Evolutionary conservation across 2,113 vertebrate genomes (phyloP).

Genomic region (Chloroceryle aenea): DNA sequence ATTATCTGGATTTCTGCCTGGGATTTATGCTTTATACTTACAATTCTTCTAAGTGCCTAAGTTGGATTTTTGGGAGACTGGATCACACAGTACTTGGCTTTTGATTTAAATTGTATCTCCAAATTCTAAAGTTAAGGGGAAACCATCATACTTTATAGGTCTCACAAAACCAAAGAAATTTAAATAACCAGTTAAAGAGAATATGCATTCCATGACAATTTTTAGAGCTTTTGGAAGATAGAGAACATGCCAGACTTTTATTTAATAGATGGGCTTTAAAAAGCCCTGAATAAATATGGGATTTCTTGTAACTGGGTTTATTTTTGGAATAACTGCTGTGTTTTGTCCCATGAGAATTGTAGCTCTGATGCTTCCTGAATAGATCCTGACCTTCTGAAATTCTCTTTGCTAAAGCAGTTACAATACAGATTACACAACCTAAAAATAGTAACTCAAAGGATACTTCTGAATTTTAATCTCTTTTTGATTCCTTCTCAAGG

Average conservation of each 20-base stretch:
- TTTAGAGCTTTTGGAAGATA: not conserved
- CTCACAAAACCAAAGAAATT: not conserved
- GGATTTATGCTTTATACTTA: not conserved
- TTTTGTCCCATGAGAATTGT: not conserved
- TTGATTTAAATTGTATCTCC: not conserved
- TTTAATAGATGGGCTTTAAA: not conserved
- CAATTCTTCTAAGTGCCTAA: not conserved
- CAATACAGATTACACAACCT: not conserved
- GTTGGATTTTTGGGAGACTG: not conserved
- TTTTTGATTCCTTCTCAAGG: not conserved
- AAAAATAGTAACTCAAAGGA: slow-evolving; percentile 28
- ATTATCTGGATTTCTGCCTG: not conserved
- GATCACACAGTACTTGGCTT: not conserved
- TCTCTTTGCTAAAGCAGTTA: slow-evolving; percentile 13
- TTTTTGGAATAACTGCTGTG: slow-evolving; percentile 20
- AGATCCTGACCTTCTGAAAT: slow-evolving; percentile 13
- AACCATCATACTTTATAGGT: not conserved
- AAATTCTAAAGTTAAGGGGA: not conserved
- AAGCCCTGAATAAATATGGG: not conserved
- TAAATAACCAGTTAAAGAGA: not conserved
- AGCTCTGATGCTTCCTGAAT: slow-evolving; percentile 3
- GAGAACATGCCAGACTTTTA: not conserved
- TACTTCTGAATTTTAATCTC: slow-evolving; percentile 1
- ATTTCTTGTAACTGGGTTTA: not conserved
- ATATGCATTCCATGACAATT: not conserved